These are phyloP conservation scores for Cephus nigrinus DNA, from an alignment of 2,888 invertebrate species.

Conservation along the genomic window DNA sequence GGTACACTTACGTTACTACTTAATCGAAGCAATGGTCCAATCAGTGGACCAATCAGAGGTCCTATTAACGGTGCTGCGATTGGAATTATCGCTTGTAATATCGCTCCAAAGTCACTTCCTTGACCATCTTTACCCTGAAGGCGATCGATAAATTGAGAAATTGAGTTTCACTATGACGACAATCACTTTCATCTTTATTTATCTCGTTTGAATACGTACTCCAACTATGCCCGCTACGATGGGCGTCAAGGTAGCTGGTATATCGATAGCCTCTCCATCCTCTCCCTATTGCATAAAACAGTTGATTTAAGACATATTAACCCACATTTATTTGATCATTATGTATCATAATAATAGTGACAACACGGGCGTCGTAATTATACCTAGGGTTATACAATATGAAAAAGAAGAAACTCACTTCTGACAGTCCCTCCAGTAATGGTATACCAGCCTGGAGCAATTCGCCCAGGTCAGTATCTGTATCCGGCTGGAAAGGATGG, in stretches of 20 bases:
- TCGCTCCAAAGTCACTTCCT: slow-evolving; percentile 54
- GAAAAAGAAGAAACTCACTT: slow-evolving; percentile 39
- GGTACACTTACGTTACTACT: slow-evolving; percentile 51
- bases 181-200: not conserved
- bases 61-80: slow-evolving; percentile 56
- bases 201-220: not conserved
- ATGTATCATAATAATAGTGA: not conserved
- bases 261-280: not conserved
- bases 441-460: slow-evolving; percentile 52
- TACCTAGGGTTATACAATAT: not conserved
- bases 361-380: not conserved
- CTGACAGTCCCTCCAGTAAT: slow-evolving; percentile 54
- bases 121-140: slow-evolving; percentile 52
- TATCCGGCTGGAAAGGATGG: slow-evolving; percentile 48
- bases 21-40: slow-evolving; percentile 52
- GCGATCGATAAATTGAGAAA: not conserved
- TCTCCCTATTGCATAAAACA: not conserved
- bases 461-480: slow-evolving; percentile 53
- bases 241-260: not conserved
- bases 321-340: not conserved
- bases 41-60: slow-evolving; percentile 54
- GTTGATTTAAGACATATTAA: not conserved
- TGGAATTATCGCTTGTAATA: slow-evolving; percentile 52
- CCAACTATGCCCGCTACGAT: not conserved
- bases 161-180: not conserved